phyloP scores from a whole-genome alignment of 2,113 vertebrate species.

The Lamprologus tigripictilis region DNA sequence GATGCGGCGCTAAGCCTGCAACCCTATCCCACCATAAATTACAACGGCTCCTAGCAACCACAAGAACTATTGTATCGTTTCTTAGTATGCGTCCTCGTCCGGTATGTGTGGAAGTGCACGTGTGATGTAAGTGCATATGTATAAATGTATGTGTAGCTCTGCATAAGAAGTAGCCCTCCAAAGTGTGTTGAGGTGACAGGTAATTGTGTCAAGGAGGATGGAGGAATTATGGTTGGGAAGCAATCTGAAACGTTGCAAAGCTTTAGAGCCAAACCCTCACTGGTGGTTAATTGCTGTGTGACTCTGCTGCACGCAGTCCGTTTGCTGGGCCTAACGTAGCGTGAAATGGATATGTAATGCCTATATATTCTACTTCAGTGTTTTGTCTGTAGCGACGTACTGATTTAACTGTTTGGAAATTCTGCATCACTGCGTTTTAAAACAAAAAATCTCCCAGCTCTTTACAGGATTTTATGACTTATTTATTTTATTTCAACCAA shows the following conservation, averaged over 20 bases:
- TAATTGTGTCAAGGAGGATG: constrained; percentile 59
- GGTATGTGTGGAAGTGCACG: background rate
- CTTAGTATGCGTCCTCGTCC: background rate
- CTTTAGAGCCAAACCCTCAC: constrained; percentile 47
- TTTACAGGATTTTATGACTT: background rate
- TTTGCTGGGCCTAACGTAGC: background rate
- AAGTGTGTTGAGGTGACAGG: constrained; percentile 47
- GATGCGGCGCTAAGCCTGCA: constrained; percentile 36
- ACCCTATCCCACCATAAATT: constrained; percentile 45
- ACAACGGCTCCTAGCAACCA: constrained; percentile 45
- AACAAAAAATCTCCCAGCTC: background rate
- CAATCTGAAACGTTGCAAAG: constrained; percentile 57
- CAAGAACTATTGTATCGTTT: constrained; percentile 23
- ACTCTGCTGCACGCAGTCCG: constrained; percentile 2
- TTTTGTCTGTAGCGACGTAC: background rate
- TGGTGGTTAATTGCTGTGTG: constrained; percentile 57
- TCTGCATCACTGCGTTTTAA: background rate
- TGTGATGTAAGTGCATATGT: background rate
- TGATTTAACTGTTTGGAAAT: background rate
- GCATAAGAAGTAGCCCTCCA: constrained; percentile 17
- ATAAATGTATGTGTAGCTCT: background rate
- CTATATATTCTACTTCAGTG: background rate
- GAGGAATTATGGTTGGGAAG: constrained; percentile 48
- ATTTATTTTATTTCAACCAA: background rate
- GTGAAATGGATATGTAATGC: constrained; percentile 5